phyloP scores from a whole-genome alignment of 2,888 invertebrate species.

The Eudasyphora cyanicolor region DNA sequence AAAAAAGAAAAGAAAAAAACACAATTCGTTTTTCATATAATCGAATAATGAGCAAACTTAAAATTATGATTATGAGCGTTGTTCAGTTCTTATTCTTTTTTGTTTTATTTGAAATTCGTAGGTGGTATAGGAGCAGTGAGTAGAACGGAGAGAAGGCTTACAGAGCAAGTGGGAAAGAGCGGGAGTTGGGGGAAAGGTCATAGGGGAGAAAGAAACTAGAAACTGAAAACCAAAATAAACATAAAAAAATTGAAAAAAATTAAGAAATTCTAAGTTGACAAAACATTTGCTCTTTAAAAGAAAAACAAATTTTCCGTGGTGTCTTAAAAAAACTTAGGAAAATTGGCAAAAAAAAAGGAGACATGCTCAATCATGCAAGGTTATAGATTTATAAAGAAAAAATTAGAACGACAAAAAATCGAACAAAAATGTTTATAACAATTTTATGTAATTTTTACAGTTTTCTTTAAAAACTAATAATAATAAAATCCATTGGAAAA shows the following conservation, averaged over 20 bases:
- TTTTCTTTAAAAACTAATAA: slow-evolving; percentile 66
- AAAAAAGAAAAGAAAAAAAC: slow-evolving; percentile 50
- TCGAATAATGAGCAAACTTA: slow-evolving; percentile 72
- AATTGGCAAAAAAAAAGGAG: slow-evolving; percentile 81
- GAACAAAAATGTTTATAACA: slow-evolving; percentile 36
- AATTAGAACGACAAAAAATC: slow-evolving; percentile 66
- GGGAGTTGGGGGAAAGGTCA: not conserved
- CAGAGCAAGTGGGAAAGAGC: not conserved
- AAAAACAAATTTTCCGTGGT: not conserved
- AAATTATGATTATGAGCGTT: slow-evolving; percentile 68
- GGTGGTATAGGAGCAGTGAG: not conserved
- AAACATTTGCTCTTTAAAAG: slow-evolving; percentile 30
- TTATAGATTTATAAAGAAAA: too few relatives aligned
- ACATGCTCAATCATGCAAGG: slow-evolving; percentile 79
- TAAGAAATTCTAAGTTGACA: slow-evolving; percentile 24
- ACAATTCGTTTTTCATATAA: slow-evolving; percentile 32
- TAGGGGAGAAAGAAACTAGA: not conserved
- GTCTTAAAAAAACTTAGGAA: not conserved
- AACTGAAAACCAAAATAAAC: slow-evolving; percentile 13
- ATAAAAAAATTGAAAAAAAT: slow-evolving; percentile 12
- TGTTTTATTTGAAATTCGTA: slow-evolving; percentile 23
- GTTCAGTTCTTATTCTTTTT: slow-evolving; percentile 19
- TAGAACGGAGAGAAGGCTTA: not conserved
- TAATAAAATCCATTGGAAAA: slow-evolving; percentile 50
- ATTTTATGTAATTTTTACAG: slow-evolving; percentile 42